These are phyloP conservation scores for Mormyrus lacerda DNA, from an alignment of 2,113 vertebrate genomes.

Conservation along the genomic window DNA sequence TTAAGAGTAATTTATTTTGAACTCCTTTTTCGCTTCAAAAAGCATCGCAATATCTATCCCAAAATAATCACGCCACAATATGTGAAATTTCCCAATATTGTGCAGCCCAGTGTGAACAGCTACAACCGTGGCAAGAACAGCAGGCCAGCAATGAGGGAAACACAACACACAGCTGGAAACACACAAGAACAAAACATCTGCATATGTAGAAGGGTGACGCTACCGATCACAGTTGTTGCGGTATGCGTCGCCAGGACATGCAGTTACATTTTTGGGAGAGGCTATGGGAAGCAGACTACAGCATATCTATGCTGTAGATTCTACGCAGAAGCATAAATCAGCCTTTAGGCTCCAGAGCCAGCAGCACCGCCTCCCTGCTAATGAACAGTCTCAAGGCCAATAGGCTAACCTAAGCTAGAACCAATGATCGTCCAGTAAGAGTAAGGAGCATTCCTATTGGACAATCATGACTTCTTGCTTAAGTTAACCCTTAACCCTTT, in stretches of 20 bases:
- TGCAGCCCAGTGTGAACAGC: background rate
- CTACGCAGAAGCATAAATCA: background rate
- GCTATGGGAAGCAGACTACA: background rate
- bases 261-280: background rate
- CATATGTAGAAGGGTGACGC: background rate
- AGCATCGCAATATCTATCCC: background rate
- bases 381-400: background rate
- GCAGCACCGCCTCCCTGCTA: background rate
- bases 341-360: background rate
- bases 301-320: background rate
- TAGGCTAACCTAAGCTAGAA: background rate
- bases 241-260: background rate
- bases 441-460: background rate
- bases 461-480: background rate
- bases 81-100: background rate
- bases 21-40: background rate
- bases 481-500: background rate
- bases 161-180: background rate
- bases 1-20: background rate
- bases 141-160: background rate
- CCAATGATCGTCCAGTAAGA: background rate
- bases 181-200: background rate
- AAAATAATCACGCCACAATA: background rate
- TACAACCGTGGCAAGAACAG: background rate
- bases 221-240: background rate